Evolutionary conservation across 2,888 invertebrate genomes (phyloP).

Genomic region (Cantharis lateralis): DNA sequence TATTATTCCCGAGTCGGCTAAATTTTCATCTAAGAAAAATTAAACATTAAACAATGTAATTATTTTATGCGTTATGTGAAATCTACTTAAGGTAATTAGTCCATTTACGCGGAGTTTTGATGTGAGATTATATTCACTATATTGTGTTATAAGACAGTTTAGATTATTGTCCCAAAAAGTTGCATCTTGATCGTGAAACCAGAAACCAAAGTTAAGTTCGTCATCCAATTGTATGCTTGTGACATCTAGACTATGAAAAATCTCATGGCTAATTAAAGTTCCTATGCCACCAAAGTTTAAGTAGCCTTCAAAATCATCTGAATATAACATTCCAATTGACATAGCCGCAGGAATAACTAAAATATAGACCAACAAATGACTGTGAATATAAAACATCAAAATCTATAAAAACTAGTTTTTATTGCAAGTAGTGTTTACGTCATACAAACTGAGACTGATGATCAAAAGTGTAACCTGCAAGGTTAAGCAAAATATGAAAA

Average conservation of each 20-base stretch:
- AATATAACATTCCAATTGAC: background rate
- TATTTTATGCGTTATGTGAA: background rate
- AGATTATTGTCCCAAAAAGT: background rate
- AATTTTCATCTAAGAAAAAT: constrained; percentile 1
- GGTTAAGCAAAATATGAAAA: too few relatives aligned
- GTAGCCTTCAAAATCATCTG: constrained; percentile 5
- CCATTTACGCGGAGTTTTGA: background rate
- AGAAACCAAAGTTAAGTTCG: background rate
- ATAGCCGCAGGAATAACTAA: constrained; percentile 4
- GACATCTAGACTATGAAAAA: constrained; percentile 3
- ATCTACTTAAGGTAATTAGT: background rate
- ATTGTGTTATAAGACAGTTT: background rate
- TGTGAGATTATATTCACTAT: background rate
- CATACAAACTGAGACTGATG: too few relatives aligned
- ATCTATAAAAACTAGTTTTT: too few relatives aligned
- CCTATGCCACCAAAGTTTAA: constrained; percentile 7
- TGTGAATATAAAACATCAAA: too few relatives aligned
- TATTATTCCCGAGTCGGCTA: background rate
- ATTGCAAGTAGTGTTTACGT: too few relatives aligned
- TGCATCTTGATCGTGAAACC: background rate
- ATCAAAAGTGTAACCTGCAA: too few relatives aligned
- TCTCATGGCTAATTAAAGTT: constrained; percentile 5
- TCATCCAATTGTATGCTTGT: background rate
- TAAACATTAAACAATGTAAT: background rate
- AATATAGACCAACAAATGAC: background rate